Percentiles rank a stretch among this genome's conserved stretches.
phyloP scores from a whole-genome alignment of 2,888 invertebrate species.

The Eristalinus aeneus region DNA sequence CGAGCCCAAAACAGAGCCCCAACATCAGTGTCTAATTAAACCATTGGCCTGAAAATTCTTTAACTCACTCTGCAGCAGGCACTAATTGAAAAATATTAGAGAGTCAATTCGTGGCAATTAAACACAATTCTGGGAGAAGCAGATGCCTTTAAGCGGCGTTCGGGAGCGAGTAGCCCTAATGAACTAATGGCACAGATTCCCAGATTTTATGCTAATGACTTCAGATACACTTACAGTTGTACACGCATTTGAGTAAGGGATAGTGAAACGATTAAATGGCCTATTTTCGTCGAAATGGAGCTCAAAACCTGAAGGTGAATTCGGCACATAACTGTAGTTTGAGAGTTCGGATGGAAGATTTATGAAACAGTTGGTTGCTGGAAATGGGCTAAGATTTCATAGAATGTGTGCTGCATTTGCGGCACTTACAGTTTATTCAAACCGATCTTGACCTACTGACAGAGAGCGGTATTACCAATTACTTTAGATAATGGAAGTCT shows the following conservation, averaged over 20 bases:
- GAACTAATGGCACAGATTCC: conserved; percentile 18
- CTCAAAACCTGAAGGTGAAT: not conserved
- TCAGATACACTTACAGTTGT: conserved; percentile 14
- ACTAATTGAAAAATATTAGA: conserved; percentile 36
- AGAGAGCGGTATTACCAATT: too few species aligned
- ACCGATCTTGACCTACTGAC: not conserved
- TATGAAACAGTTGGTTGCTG: not conserved
- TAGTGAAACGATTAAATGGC: conserved; percentile 13
- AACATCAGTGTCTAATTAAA: conserved; percentile 13
- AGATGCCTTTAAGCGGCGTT: conserved; percentile 6
- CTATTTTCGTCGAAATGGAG: not conserved
- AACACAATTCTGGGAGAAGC: conserved; percentile 13
- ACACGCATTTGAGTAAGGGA: conserved; percentile 31
- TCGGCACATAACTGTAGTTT: not conserved
- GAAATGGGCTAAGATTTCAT: not conserved
- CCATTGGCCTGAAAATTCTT: conserved; percentile 26
- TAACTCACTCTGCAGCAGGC: not conserved
- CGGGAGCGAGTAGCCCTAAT: not conserved
- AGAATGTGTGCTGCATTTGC: not conserved
- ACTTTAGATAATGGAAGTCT: too few species aligned
- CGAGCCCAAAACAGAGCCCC: not conserved
- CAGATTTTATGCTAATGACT: conserved; percentile 36
- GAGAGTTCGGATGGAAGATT: not conserved
- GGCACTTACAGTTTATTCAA: not conserved
- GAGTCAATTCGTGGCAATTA: conserved; percentile 23